phyloP scores from a whole-genome alignment of 2,888 invertebrate species.

The Omphaloscelis lunosa region DNA sequence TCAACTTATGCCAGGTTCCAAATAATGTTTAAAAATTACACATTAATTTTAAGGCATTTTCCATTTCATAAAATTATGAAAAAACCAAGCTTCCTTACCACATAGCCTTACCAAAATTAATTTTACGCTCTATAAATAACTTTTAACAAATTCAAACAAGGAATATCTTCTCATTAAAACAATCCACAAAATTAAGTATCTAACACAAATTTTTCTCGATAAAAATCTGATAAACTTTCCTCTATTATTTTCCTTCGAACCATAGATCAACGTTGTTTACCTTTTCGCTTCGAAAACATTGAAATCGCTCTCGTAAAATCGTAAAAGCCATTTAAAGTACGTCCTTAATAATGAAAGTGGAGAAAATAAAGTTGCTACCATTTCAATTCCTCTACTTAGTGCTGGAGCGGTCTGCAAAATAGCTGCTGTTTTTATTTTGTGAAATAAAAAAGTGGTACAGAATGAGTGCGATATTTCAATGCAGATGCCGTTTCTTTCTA shows the following conservation, averaged over 20 bases:
- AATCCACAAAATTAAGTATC: conserved; percentile 24
- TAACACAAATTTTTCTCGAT: background rate
- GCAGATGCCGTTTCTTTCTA: conserved; percentile 35
- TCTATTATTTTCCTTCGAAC: conserved; percentile 25
- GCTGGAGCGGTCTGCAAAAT: conserved; percentile 55
- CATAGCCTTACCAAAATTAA: background rate
- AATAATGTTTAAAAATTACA: background rate
- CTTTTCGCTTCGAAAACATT: conserved; percentile 45
- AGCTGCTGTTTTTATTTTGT: conserved; percentile 20
- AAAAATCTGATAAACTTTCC: conserved; percentile 21
- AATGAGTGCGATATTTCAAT: conserved; percentile 55
- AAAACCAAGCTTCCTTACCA: background rate
- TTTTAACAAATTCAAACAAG: background rate
- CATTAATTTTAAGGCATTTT: background rate
- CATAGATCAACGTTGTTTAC: conserved; percentile 57
- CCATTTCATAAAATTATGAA: background rate
- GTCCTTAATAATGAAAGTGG: conserved; percentile 36
- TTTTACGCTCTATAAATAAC: background rate
- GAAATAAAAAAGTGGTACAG: conserved; percentile 36
- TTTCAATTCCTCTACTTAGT: conserved; percentile 64
- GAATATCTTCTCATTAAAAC: background rate
- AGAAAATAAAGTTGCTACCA: conserved; percentile 54
- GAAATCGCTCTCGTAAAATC: conserved; percentile 41
- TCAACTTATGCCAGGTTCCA: background rate
- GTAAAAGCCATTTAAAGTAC: conserved; percentile 37